phyloP scores from a whole-genome alignment of 2,797 vertebrate species.

The Myripristis jacobus region DNA sequence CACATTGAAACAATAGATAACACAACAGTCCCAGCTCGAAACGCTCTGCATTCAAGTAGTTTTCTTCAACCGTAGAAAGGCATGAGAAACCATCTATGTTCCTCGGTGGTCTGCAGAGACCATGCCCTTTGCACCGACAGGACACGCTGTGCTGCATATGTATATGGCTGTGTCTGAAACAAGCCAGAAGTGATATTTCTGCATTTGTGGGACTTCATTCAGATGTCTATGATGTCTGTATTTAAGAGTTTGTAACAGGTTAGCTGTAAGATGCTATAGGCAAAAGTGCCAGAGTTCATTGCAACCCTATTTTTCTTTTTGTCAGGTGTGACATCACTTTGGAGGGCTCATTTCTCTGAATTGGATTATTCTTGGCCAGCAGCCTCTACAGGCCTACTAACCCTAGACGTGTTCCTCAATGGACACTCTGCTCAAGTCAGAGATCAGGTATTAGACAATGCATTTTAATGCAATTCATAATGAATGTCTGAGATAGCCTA shows the following conservation, averaged over 20 bases:
- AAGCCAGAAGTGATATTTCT: not conserved
- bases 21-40: constrained; percentile 32
- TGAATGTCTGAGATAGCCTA: constrained; percentile 17
- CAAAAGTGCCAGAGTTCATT: constrained; percentile 38
- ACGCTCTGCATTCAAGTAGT: constrained; percentile 20
- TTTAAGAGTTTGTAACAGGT: constrained; percentile 15
- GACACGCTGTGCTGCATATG: not conserved
- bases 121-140: constrained; percentile 10
- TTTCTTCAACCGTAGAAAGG: constrained; percentile 35
- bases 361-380: constrained; percentile 82
- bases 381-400: constrained; percentile 80
- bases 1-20: constrained; percentile 63
- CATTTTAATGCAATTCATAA: constrained; percentile 22
- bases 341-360: constrained; percentile 84
- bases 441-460: constrained; percentile 82
- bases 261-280: constrained; percentile 33
- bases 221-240: constrained; percentile 12
- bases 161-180: not conserved
- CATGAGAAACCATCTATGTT: constrained; percentile 1
- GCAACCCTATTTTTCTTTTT: constrained; percentile 69
- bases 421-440: constrained; percentile 84
- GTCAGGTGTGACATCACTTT: constrained; percentile 84
- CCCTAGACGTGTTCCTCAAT: constrained; percentile 83
- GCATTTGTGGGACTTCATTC: constrained; percentile 3
- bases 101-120: constrained; percentile 2